Base-by-base conservation (phyloP, 2,888 invertebrate species). In the Ectropis crepuscularia region DNA sequence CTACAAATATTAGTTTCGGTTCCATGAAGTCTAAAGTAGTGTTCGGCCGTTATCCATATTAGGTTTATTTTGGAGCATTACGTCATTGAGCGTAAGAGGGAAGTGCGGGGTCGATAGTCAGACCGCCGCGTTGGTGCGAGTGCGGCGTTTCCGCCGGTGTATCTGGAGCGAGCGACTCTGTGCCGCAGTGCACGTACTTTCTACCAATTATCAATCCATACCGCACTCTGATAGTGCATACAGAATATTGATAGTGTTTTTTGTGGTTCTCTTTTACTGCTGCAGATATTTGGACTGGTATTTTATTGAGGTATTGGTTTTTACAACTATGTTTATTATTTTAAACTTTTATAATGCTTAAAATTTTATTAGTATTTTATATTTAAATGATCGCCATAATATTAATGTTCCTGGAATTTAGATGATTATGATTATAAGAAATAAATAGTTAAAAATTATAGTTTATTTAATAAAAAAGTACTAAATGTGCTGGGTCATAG, bases 1-100 rank as follows among this genome's bases (percentile, higher is more conserved):
- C 62, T 37, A 43, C 8, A 39, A 57, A 50, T 45, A 28, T 38
- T 62, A 65, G 53, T 57, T 59, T 61, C 43, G 51, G 54, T 53
- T 70, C 46, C 71, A 78, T 79, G 80, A 83, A 78, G 76, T 81
- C 74, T 77, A 81, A 75, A 81, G 77, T 80, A 72, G 74, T 64
- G 64, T 60, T 45, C 65, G 69, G 72, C 72, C 74, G 80, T 85
- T 86, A 87, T 87, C 89, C 90, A 76, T 90, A 87, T 82, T 88
- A 81, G 85, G 89, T 90, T 90, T 92, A 92, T 92, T 92, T 92
- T 91, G 86, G 90, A 87, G 75, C 86, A 92, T 93, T 92, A 93
- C 93, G 92, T 93, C 92, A 93, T 88, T 86, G 79, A 79, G 78
- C 77, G 57, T 74, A 75, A 51, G 71, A 74, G 74, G 81, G 75